Evolutionary conservation across 2,888 invertebrate species (phyloP).

Genomic region (Aricia artaxerxes): DNA sequence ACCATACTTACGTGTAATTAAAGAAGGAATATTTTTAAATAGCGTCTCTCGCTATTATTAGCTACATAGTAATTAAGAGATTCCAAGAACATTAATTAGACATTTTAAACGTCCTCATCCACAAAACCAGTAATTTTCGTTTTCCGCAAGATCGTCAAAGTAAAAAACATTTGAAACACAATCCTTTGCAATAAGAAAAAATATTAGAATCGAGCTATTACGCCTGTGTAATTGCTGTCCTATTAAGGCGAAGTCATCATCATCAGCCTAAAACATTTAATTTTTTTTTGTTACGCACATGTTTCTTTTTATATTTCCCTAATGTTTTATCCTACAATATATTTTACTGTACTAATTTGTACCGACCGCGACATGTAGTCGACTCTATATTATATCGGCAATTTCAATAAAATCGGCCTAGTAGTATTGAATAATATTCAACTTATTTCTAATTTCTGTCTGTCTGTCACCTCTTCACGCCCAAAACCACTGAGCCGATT

Average conservation of each 20-base stretch:
- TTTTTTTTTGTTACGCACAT: too few species aligned
- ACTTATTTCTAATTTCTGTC: too few species aligned
- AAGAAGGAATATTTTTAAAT: not conserved
- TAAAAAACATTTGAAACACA: slow-evolving; percentile 25
- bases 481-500: too few species aligned
- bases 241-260: slow-evolving; percentile 47
- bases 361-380: too few species aligned
- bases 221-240: slow-evolving; percentile 44
- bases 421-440: too few species aligned
- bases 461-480: too few species aligned
- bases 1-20: not conserved
- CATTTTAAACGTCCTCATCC: slow-evolving; percentile 10
- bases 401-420: too few species aligned
- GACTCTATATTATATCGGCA: too few species aligned
- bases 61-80: not conserved
- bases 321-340: not conserved
- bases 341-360: too few species aligned
- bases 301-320: too few species aligned
- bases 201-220: slow-evolving; percentile 37
- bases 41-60: not conserved
- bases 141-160: not conserved
- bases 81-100: slow-evolving; percentile 18
- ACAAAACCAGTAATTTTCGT: slow-evolving; percentile 19
- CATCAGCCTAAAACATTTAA: not conserved
- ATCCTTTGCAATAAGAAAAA: slow-evolving; percentile 19